Percentiles rank a stretch among this genome's conserved stretches.
These are phyloP conservation scores for Napeogenes inachia DNA, from an alignment of 2,888 invertebrate genomes.

Conservation along the genomic window DNA sequence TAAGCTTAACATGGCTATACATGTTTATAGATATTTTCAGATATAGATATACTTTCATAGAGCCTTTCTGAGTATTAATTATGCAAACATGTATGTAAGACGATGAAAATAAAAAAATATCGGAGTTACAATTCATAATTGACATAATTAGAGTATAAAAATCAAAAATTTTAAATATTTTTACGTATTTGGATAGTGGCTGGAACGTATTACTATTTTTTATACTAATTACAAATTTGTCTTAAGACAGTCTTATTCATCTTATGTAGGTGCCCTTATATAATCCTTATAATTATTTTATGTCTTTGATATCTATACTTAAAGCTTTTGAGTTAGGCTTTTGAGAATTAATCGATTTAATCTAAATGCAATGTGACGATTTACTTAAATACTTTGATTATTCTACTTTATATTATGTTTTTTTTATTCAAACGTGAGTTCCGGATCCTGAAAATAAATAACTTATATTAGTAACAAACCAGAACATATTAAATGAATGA, in stretches of 20 bases:
- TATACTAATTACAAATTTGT: slow-evolving; percentile 1
- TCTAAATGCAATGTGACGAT: slow-evolving; percentile 8
- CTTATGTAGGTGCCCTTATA: background rate
- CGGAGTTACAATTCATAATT: background rate
- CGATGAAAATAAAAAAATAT: too few species aligned
- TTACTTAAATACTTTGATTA: slow-evolving; percentile 1
- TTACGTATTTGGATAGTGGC: slow-evolving; percentile 7
- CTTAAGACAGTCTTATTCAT: background rate
- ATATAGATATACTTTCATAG: too few species aligned
- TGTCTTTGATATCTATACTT: slow-evolving; percentile 68
- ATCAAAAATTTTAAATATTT: slow-evolving; percentile 7
- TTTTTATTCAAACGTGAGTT: slow-evolving; percentile 54
- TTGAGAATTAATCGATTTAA: slow-evolving; percentile 16
- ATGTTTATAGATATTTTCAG: too few species aligned
- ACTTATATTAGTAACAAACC: slow-evolving; percentile 3
- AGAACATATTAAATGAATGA: slow-evolving; percentile 16
- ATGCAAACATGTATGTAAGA: too few species aligned
- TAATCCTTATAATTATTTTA: slow-evolving; percentile 19
- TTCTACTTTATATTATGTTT: background rate
- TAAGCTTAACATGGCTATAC: too few species aligned
- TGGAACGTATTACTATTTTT: slow-evolving; percentile 7
- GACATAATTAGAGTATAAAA: background rate
- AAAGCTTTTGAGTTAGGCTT: slow-evolving; percentile 69
- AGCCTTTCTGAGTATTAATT: too few species aligned
- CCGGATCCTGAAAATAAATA: slow-evolving; percentile 54